Evolutionary conservation across 2,888 invertebrate species (phyloP), one percentile per base, ranked within the genome.

Genomic region (Ormyrus rosae): DNA sequence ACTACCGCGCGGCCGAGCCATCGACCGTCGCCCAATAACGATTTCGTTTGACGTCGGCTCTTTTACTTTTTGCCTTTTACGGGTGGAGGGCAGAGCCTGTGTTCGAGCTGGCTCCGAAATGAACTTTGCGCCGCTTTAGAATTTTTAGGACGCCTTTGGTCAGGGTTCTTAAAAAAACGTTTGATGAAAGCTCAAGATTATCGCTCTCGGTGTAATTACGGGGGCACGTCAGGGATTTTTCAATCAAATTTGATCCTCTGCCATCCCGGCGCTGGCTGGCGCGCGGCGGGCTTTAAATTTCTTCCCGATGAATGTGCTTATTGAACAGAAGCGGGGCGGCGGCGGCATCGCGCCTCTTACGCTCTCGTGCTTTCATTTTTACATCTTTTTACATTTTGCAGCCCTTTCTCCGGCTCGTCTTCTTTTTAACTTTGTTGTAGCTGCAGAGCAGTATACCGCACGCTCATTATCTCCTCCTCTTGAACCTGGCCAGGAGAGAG

Each of bases 391-490:
- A 58, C 72, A 71, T 58, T 70, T 56, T 34, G 34, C 4, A 34
- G 34, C 34, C 34, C 53, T 48, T 10, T 56, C 64, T 34, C 48
- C 46, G 34, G 19, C 56, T 48, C 63, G 13, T 13, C 63, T 67
- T 77, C 78, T 65, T 78, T 67, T 79, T 74, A 67, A 74, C 61
- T 61, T 78, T 46, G 64, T 76, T 65, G 50, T 67, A 63, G 60
- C 71, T 58, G 45, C 34, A 13, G 63, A 63, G 60, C 71, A 58
- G 45, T 13, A 13, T 75, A 64, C 58, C 70, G 58, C 58, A 45
- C 55, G 67, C 71, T 78, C 78, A 77, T 76, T 74, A 79, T 81
- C 79, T 80, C 82, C 78, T 83, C 78, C 60, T 78, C 72, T 61
- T 61, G 69, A 69, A 69, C 46, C 46, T 34, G 56, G 48, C 61